These are phyloP conservation scores for Dasyprocta punctata DNA, from an alignment of 2,113 vertebrate genomes.

Conservation along the genomic window DNA sequence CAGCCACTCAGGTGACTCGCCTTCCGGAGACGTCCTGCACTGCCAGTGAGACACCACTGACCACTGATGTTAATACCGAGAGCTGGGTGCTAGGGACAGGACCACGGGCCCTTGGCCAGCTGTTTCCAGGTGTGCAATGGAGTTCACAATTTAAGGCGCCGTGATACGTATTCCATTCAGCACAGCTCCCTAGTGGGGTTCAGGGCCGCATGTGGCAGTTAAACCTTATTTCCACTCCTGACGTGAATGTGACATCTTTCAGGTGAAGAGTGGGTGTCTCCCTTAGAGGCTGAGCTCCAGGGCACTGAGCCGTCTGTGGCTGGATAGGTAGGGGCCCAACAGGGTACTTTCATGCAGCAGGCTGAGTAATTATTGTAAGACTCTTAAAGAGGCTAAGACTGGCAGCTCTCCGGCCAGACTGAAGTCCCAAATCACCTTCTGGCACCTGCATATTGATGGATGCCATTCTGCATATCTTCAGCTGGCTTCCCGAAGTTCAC, in stretches of 20 bases:
- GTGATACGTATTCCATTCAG: not conserved
- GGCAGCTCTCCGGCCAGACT: constrained; percentile 18
- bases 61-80: not conserved
- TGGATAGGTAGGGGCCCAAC: not conserved
- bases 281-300: not conserved
- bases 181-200: not conserved
- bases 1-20: not conserved
- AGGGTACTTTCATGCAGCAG: constrained; percentile 32
- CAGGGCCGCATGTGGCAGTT: not conserved
- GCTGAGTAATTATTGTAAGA: constrained; percentile 42
- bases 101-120: not conserved
- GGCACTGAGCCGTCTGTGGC: not conserved
- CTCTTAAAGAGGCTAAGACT: not conserved
- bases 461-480: not conserved
- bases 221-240: constrained; percentile 17
- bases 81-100: not conserved
- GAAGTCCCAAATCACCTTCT: constrained; percentile 47
- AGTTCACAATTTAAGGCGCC: not conserved
- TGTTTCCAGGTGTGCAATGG: not conserved
- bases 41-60: not conserved
- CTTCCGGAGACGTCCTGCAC: not conserved
- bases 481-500: not conserved
- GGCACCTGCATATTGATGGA: not conserved
- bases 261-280: not conserved
- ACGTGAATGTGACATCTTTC: not conserved